Evolutionary conservation across 1,140 invertebrate genomes (phyloP).

Genomic region (Batillaria attramentaria): DNA sequence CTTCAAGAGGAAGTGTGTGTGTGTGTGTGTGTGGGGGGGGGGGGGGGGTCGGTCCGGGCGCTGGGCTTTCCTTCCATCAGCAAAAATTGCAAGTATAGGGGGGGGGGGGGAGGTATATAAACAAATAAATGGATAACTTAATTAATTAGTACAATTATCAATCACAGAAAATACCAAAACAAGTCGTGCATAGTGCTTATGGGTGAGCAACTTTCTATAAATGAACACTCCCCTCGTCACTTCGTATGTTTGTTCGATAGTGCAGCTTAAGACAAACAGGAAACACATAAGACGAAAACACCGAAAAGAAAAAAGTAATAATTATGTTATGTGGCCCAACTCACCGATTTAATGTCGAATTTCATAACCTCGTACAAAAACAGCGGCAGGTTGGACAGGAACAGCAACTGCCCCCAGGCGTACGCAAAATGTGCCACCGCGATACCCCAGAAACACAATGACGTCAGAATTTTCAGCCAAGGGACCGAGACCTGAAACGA

Average conservation of each 20-base stretch:
- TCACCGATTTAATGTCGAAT: constrained; percentile 61
- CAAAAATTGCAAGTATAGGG: too few species aligned
- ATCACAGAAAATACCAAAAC: neutral
- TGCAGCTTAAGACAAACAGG: neutral
- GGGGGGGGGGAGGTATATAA: too few species aligned
- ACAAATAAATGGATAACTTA: too few species aligned
- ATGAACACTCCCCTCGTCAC: neutral
- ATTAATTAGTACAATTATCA: neutral
- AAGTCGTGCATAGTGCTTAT: neutral
- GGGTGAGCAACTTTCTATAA: neutral
- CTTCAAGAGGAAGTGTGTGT: too few species aligned
- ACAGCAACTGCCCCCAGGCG: constrained; percentile 97
- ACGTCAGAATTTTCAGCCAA: constrained; percentile 93
- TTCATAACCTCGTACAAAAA: constrained; percentile 63
- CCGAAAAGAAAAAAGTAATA: neutral
- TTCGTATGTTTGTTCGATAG: neutral
- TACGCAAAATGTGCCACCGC: constrained; percentile 98
- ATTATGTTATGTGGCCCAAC: constrained; percentile 14
- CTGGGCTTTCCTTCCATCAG: too few species aligned
- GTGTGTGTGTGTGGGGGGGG: too few species aligned
- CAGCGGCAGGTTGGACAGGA: constrained; percentile 61
- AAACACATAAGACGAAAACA: neutral
- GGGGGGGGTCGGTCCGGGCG: too few species aligned
- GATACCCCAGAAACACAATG: constrained; percentile 97
- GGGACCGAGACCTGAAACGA: constrained; percentile 76